Base-by-base conservation (phyloP, 2,797 vertebrate species). In the Dicrostonyx torquatus region DNA sequence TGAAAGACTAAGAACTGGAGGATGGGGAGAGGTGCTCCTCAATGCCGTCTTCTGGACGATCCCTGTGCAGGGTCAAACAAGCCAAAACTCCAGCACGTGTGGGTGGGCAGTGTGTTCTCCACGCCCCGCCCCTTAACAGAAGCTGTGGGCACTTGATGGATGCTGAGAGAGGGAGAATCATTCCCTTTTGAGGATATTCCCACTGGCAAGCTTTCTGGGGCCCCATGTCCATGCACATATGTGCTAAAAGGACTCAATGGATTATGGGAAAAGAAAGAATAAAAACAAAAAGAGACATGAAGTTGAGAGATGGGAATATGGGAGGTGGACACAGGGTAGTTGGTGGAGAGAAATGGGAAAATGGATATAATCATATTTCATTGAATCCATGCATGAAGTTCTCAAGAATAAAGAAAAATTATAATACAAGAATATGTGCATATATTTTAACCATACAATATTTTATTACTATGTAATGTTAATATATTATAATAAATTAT, bases 381-480 rank as follows among this genome's bases (percentile, higher is more conserved):
- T 5, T 73, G n/a, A 72, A 73, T 31, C 3, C 14, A 73, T 1
- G 50, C 72, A 43, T 43, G n/a, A 87, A 73, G 4, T 73, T 58
- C 24, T 43, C 53, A 72, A 58, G n/a, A 53, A 87, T 43, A 72
- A 86, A 72, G 34, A 86, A 53, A 31, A 55, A 40, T 77, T 40
- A 55, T 86, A 86, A 72, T 14, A 53, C 9, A 29, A 58, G 45
- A 85, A 78, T 50, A 50, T 14, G 5, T 58, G 10, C n/a, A 29
- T 17, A 8, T 3, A 75, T 60, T 87, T 86, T 93, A 76, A 87
- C 77, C 60, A 84, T 78, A 87, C 40, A 79, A 48, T 84, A 43
- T 89, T 93, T 96, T 93, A 86, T 75, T 75, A 82, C 18, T 72
- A 50, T 64, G 37, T n/a, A 40, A n/a, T 87, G 68, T 10, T 55